Percentiles rank a stretch among this genome's conserved stretches.
These are phyloP conservation scores for Sula dactylatra DNA, from an alignment of 2,113 vertebrate species.

Conservation along the genomic window DNA sequence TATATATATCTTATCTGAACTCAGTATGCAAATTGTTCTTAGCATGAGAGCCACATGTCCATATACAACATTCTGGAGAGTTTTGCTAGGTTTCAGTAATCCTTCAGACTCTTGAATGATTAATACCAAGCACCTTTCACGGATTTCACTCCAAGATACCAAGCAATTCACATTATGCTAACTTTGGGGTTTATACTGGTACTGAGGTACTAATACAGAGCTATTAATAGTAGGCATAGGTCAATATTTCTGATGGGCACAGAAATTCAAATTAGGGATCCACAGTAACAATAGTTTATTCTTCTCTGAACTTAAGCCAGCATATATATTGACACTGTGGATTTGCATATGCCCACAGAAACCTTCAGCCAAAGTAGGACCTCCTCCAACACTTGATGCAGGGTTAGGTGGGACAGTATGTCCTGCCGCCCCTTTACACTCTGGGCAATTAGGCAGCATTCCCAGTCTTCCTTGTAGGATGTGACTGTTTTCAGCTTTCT, in stretches of 20 bases:
- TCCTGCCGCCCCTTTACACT: neutral
- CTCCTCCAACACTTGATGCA: neutral
- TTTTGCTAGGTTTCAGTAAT: neutral
- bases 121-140: neutral
- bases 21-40: neutral
- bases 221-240: neutral
- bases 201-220: neutral
- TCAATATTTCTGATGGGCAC: neutral
- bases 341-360: neutral
- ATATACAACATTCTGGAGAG: neutral
- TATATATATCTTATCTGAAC: neutral
- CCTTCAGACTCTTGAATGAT: neutral
- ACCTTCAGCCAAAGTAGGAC: neutral
- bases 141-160: neutral
- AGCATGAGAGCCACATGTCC: neutral
- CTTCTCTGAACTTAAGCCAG: neutral
- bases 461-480: neutral
- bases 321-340: neutral
- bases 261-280: neutral
- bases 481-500: neutral
- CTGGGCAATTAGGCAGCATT: neutral
- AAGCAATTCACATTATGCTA: neutral
- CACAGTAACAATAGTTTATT: neutral
- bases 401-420: neutral
- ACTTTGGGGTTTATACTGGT: neutral